Percentiles rank a stretch among this genome's conserved stretches.
Conservation (phyloP, 2,797 vertebrate species). For the Amblyopsis hoosieri region DNA sequence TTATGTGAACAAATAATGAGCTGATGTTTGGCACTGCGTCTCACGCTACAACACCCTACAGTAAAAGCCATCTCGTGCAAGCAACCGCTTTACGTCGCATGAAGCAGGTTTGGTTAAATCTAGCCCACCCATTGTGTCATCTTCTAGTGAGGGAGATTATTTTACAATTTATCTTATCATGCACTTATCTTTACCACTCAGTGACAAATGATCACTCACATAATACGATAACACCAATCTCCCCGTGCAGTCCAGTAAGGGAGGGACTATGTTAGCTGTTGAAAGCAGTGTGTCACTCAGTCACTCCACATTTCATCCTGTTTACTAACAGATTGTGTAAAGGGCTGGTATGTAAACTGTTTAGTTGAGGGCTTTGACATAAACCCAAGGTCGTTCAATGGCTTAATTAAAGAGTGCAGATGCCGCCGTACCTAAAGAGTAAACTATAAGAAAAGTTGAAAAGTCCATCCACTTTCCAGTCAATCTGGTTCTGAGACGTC, state of each 20-base stretch:
- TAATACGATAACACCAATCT: not conserved
- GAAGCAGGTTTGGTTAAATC: slow-evolving; percentile 25
- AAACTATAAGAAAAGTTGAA: slow-evolving; percentile 81
- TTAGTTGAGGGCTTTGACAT: slow-evolving; percentile 46
- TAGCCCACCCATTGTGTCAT: not conserved
- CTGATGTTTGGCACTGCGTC: too few relatives aligned
- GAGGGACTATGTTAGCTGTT: slow-evolving; percentile 16
- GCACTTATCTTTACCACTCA: not conserved
- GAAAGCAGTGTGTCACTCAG: slow-evolving; percentile 7
- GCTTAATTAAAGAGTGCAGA: slow-evolving; percentile 3
- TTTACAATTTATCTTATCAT: not conserved
- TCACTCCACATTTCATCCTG: slow-evolving; percentile 23
- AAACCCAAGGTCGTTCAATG: slow-evolving; percentile 4
- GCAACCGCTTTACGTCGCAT: not conserved
- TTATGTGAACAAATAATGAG: not conserved
- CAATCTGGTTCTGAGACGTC: slow-evolving; percentile 46
- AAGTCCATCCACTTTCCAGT: slow-evolving; percentile 82
- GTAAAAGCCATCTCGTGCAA: not conserved
- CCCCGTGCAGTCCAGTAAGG: not conserved
- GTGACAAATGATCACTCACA: not conserved
- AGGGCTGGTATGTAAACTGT: slow-evolving; percentile 66
- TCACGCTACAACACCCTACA: too few relatives aligned
- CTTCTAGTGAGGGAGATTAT: not conserved
- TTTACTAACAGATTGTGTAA: slow-evolving; percentile 64
- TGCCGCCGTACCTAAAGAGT: slow-evolving; percentile 80